Evolutionary conservation across 2,888 invertebrate species (phyloP).

Genomic region (Fragum fragum): DNA sequence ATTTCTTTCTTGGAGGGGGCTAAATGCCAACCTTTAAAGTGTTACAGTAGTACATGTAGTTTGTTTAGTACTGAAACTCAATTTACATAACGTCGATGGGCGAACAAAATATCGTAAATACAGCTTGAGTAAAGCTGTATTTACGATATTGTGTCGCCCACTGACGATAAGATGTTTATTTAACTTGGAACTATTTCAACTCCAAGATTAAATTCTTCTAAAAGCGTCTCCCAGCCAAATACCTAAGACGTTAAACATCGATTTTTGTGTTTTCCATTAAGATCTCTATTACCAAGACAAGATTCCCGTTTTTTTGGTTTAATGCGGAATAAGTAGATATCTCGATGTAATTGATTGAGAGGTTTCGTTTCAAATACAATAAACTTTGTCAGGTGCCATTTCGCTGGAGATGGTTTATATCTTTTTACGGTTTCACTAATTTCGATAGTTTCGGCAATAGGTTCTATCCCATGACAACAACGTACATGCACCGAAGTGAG

Average conservation of each 20-base stretch:
- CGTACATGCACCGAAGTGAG: no score
- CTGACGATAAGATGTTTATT: neutral
- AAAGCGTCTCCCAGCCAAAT: neutral
- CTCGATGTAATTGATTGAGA: slow-evolving; percentile 43
- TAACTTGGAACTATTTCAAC: slow-evolving; percentile 3
- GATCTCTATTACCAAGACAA: slow-evolving; percentile 21
- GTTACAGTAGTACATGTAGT: no score
- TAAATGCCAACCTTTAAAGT: no score
- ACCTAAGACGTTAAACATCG: slow-evolving; percentile 2
- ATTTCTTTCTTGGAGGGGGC: no score
- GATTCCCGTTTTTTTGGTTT: slow-evolving; percentile 30
- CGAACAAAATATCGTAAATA: no score
- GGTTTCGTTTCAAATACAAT: slow-evolving; percentile 48
- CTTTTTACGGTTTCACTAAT: neutral
- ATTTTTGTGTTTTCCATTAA: slow-evolving; percentile 19
- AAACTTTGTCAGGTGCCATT: slow-evolving; percentile 25
- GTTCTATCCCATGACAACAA: no score
- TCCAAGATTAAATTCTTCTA: slow-evolving; percentile 1
- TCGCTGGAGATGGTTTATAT: slow-evolving; percentile 5
- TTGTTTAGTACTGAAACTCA: no score
- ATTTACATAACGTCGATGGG: no score
- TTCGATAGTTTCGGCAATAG: no score
- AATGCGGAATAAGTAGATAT: slow-evolving; percentile 40
- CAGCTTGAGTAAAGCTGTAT: no score
- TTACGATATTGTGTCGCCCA: no score